Percentiles rank a stretch among this genome's conserved stretches.
phyloP scores from a whole-genome alignment of 2,113 vertebrate genomes.

The Campylomormyrus numenius region DNA sequence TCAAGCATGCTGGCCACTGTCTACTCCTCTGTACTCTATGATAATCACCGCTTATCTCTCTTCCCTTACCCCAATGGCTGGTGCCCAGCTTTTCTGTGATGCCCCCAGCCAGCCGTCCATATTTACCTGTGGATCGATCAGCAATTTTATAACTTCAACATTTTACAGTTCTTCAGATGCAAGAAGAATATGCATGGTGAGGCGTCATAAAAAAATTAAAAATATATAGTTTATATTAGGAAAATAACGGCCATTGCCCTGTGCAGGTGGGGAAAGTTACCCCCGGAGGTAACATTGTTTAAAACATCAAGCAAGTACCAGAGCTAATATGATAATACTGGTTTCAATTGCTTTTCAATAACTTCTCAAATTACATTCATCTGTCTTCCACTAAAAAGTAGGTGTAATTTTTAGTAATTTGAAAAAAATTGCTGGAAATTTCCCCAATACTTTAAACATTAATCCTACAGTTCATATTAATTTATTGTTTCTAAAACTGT shows the following conservation, averaged over 20 bases:
- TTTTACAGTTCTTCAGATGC: not conserved
- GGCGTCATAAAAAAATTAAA: not conserved
- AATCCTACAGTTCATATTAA: not conserved
- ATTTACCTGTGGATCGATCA: not conserved
- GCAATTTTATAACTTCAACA: not conserved
- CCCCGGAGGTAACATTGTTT: too few species aligned
- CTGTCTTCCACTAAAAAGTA: not conserved
- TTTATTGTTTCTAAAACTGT: not conserved
- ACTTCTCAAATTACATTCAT: not conserved
- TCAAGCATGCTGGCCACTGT: not conserved
- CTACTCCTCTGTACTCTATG: not conserved
- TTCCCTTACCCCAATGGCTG: not conserved
- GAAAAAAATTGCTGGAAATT: not conserved
- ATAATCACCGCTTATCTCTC: not conserved
- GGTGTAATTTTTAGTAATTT: not conserved
- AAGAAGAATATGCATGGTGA: not conserved
- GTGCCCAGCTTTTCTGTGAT: too few species aligned
- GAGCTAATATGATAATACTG: not conserved
- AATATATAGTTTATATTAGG: not conserved
- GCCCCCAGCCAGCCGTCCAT: too few species aligned
- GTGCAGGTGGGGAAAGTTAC: too few species aligned
- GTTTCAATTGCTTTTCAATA: not conserved
- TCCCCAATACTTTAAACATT: not conserved
- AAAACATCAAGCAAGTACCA: not conserved
- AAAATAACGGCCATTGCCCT: not conserved